A percentile compares a stretch with the other conserved stretches of the same genome.
These are phyloP conservation scores for Xiphias gladius DNA, from an alignment of 2,113 vertebrate genomes.

Conservation along the genomic window DNA sequence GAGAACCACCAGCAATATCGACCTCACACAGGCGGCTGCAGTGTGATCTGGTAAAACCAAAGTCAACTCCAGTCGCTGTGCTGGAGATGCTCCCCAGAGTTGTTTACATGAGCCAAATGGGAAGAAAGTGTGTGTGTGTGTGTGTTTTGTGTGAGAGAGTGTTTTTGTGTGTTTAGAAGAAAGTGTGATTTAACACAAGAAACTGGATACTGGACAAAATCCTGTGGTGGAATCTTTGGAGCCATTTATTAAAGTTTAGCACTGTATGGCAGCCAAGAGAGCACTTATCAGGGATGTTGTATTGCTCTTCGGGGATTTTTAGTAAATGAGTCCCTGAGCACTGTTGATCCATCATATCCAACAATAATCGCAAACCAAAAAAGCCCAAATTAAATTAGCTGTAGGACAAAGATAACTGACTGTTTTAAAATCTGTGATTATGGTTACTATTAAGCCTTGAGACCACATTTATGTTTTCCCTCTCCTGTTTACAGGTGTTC, in stretches of 20 bases:
- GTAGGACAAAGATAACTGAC: constrained; percentile 4
- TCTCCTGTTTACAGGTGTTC: constrained; percentile 86
- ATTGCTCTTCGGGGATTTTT: constrained; percentile 37
- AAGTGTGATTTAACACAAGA: constrained; percentile 11
- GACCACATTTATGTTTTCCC: constrained; percentile 7
- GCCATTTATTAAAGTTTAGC: constrained; percentile 12
- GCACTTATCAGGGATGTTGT: constrained; percentile 34
- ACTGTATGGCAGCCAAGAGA: constrained; percentile 49
- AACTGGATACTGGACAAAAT: constrained; percentile 9
- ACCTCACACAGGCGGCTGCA: constrained; percentile 12
- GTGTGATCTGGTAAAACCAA: constrained; percentile 24
- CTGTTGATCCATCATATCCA: constrained; percentile 6
- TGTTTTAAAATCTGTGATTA: constrained; percentile 18
- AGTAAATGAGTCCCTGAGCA: constrained; percentile 30
- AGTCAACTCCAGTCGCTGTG: background rate
- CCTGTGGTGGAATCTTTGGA: constrained; percentile 22
- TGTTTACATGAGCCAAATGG: background rate
- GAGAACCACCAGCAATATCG: constrained; percentile 14
- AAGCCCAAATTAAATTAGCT: constrained; percentile 16
- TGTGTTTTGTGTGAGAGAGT: background rate
- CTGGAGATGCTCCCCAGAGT: background rate
- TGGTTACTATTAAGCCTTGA: background rate
- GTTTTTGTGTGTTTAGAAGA: constrained; percentile 4
- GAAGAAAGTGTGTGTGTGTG: constrained; percentile 16
- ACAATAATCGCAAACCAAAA: constrained; percentile 31